Base-by-base conservation (phyloP, 2,113 vertebrate genomes). In the Thomomys bottae region DNA sequence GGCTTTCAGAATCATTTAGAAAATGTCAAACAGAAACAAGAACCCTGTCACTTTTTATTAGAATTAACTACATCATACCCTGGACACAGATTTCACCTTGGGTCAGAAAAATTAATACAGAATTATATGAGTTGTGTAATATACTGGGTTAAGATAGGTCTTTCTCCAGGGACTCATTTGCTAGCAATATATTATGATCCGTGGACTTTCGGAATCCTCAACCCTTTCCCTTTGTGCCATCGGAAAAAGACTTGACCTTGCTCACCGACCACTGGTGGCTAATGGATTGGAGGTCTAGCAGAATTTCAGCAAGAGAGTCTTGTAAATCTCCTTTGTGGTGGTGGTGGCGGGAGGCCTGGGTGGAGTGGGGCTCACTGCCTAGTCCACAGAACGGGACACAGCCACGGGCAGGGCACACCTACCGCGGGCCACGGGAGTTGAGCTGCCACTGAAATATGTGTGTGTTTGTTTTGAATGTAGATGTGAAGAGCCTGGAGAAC, bases 401-500 rank as follows among this genome's bases (percentile, higher is more conserved):
- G 21, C 63, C 84, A 61, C 82, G 91, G 88, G 95, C 34, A 72
- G 91, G 96, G 91, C 66, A 91, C 75, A 38, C 59, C 26, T 70
- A 89, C 90, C 73, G 91, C 93, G 10, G 0, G 91, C 96, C 97
- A 95, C 71, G 94, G 76, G 70, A 96, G 95, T 96, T 92, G 83
- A 91, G 96, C 91, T 87, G 88, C 88, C 91, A 95, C 49, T 97
- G 88, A 97, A 92, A 71, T 92, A 40, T 78, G 5, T 85, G 36
- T 87, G 76, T 79, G 81, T 82, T 63, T 45, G 59, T 61, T 95
- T 93, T 90, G 45, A 86, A 95, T 94, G 66, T 94, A 99, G 99
- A 99, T 92, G 99, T 99, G 95, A 99, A 99, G 97, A 99, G 99
- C 97, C 98, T 99, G 78, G 99, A 99, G 98, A 99, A 99, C 98